These are phyloP conservation scores for Cynocephalus volans DNA, from an alignment of 2,113 vertebrate genomes.

Conservation along the genomic window DNA sequence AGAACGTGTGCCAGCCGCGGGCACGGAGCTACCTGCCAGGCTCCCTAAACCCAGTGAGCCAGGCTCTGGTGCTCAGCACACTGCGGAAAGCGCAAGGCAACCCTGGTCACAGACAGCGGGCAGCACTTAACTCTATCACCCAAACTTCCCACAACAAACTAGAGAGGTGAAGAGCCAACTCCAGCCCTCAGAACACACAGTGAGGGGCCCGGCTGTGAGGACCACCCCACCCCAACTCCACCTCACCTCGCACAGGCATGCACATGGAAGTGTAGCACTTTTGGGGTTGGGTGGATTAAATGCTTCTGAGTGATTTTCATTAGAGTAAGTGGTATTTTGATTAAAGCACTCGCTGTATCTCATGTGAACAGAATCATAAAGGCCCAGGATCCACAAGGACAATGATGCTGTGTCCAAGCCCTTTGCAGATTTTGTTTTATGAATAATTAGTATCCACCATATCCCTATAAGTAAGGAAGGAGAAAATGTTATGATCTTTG, in stretches of 20 bases:
- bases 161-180: neutral
- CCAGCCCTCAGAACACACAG: neutral
- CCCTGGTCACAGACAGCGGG: neutral
- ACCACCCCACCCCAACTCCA: neutral
- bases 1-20: neutral
- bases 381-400: neutral
- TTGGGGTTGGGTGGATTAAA: neutral
- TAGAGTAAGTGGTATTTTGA: constrained; percentile 65
- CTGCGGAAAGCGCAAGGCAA: neutral
- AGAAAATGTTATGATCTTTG: neutral
- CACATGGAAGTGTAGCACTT: neutral
- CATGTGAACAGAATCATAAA: neutral
- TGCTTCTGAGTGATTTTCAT: constrained; percentile 55
- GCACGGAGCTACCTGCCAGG: neutral
- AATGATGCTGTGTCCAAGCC: neutral
- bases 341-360: constrained; percentile 46
- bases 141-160: neutral
- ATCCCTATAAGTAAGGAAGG: neutral
- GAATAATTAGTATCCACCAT: neutral
- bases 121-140: neutral
- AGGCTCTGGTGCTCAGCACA: neutral
- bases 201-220: neutral
- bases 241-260: accelerated
- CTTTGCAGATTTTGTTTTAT: neutral
- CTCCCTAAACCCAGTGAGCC: neutral